Base-by-base conservation (phyloP, 92 coral and sea anemone species). In the Pocillopora grandis region DNA sequence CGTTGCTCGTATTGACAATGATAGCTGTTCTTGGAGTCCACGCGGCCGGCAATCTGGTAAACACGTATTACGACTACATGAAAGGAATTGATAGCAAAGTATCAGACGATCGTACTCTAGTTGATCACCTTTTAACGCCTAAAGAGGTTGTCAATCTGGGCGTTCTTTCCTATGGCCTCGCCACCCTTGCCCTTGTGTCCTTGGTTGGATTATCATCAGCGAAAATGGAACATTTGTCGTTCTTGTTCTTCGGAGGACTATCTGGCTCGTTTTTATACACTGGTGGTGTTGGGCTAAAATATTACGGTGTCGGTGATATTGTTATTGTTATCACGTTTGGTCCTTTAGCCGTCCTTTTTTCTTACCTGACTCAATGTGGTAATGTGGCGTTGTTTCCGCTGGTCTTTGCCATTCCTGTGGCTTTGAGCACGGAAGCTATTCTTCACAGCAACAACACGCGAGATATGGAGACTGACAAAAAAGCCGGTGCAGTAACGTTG, bases 201-300 rank as follows among this genome's bases (percentile, higher is more conserved):
- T 90, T 96, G 78, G 90, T 96, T 9, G 84, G 90, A n/a, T 78
- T 92, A 17, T 94, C 98, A 59, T 94, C 99, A 17, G 98, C 98
- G 0, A 92, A 95, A 58, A 89, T 96, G 90, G 99, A 94, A 80
- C 99, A 96, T 81, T 83, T 96, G 79, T 95, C 99, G 10, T 84
- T 96, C 15, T 71, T 96, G 65, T 96, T 96, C 86, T 96, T 96
- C 80, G 99, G 99, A 36, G 99, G 99, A 4, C 87, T 96, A 18
- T 96, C 99, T 21, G 99, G 98, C 20, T 96, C 99, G 63, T 96
- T 96, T 85, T 83, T 96, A 13, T 96, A 96, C 92, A 96, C 99
- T 59, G 98, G 98, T 10, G 98, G 98, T 20, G 85, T 96, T 87
- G 98, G 98, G 36, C 70, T 96, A n/a, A 96, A 96, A 76, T 96